Evolutionary conservation across 2,888 invertebrate genomes (phyloP).

Genomic region (Apodemia duryi): DNA sequence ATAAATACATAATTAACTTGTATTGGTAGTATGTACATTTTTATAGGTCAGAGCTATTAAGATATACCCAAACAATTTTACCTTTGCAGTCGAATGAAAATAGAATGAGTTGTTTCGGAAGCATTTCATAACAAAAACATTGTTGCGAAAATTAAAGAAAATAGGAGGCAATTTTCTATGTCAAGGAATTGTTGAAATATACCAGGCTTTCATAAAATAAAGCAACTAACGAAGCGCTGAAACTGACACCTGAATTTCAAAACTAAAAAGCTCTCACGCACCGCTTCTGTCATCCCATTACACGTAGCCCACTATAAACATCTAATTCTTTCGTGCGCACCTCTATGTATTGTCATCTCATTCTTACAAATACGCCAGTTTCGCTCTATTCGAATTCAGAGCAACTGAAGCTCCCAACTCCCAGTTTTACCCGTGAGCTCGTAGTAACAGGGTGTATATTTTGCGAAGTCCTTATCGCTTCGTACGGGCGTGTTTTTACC

Average conservation of each 20-base stretch:
- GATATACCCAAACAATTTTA: too few species aligned
- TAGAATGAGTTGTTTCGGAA: too few species aligned
- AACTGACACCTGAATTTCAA: constrained; percentile 46
- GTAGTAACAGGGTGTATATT: constrained; percentile 45
- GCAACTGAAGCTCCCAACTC: constrained; percentile 44
- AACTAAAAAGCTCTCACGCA: constrained; percentile 54
- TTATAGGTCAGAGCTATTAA: too few species aligned
- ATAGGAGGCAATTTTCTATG: too few species aligned
- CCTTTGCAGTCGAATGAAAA: too few species aligned
- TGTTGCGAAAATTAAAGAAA: too few species aligned
- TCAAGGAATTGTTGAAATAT: constrained; percentile 18
- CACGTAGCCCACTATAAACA: constrained; percentile 72
- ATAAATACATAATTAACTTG: too few species aligned
- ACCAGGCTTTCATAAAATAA: constrained; percentile 33
- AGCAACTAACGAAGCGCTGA: constrained; percentile 29
- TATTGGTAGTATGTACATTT: too few species aligned
- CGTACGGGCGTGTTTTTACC: constrained; percentile 60
- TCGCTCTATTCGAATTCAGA: constrained; percentile 52
- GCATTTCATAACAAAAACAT: too few species aligned
- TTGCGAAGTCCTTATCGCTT: constrained; percentile 32
- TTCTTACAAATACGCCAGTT: constrained; percentile 39
- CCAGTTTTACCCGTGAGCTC: constrained; percentile 66
- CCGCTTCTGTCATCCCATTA: constrained; percentile 66
- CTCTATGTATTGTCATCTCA: constrained; percentile 60
- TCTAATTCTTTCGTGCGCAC: constrained; percentile 77